Evolutionary conservation across 2,797 vertebrate species (phyloP), one percentile per base, ranked within the genome.

Genomic region (Parambassis ranga): DNA sequence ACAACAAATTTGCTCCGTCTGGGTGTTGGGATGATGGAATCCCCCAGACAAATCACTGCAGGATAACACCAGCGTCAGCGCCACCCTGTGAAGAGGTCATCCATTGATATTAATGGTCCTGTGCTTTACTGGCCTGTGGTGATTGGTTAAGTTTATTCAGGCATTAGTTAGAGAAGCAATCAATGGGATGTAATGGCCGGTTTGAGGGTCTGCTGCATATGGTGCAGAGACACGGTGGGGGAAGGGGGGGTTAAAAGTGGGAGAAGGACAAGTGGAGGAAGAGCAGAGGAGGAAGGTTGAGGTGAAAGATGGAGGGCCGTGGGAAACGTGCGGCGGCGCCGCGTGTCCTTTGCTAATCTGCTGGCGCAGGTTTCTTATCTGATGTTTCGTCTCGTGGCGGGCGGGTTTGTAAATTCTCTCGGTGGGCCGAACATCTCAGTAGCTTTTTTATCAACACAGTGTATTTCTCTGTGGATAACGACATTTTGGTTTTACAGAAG

Each of bases 71-170:
- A 48, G 56, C 56, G 18, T 22, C 23, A 30, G 46, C 10, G 1
- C 33, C 1, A 19, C 7, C 1, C 3, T 53, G 47, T 53, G 70
- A 83, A 57, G 57, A 81, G 75, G 76, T 78, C 84, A 81, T 74
- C 44, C 64, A 22, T 42, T 77, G 65, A 82, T 79, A 77, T 75
- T 74, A 86, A 83, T 70, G 63, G 71, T n/a, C 44, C 79, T 80
- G 62, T 74, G 79, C 75, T 83, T 68, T 67, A 81, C 69, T 79
- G 71, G 58, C 70, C 82, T 77, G 62, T 71, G 76, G 75, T 80
- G 81, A 87, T 72, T 70, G 71, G 60, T 68, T 80, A 80, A 68
- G 71, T 89, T 89, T 87, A 85, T 81, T 90, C 82, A 83, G 77
- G 84, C 84, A 88, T 89, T 85, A 91, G 76, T 86, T 81, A 72